A percentile compares a stretch with the other conserved stretches of the same genome.
Conservation (phyloP, 2,888 invertebrate genomes). For the Xanthorhoe designata region DNA sequence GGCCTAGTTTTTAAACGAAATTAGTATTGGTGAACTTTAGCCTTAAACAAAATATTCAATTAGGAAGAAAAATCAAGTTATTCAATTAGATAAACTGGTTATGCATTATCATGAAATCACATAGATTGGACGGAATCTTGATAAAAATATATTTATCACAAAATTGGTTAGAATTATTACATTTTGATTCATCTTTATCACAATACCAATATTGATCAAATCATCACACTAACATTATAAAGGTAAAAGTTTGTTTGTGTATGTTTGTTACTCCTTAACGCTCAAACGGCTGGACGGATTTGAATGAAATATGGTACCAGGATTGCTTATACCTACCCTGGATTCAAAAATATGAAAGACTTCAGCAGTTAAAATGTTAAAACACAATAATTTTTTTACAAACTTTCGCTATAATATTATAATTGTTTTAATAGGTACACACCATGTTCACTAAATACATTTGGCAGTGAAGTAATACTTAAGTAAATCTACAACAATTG, state of each 20-base stretch:
- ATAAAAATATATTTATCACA: slow-evolving; percentile 9
- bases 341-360: too few species aligned
- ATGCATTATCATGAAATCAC: background rate
- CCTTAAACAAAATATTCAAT: background rate
- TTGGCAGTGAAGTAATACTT: background rate
- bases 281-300: too few species aligned
- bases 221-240: background rate
- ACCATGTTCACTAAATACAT: background rate
- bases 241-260: background rate
- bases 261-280: too few species aligned
- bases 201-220: too few species aligned
- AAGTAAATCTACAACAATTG: background rate
- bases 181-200: slow-evolving; percentile 10
- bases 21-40: background rate
- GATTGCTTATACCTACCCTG: too few species aligned
- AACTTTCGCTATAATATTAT: too few species aligned
- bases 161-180: slow-evolving; percentile 8
- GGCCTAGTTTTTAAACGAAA: background rate
- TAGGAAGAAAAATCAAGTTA: background rate
- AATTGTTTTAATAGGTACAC: too few species aligned
- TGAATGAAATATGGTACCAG: too few species aligned
- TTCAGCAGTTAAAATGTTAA: too few species aligned
- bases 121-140: slow-evolving; percentile 1
- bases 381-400: too few species aligned
- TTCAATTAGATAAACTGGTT: slow-evolving; percentile 10